Base-by-base conservation (phyloP, 92 coral and sea anemone species). In the Phenganax marumi region DNA sequence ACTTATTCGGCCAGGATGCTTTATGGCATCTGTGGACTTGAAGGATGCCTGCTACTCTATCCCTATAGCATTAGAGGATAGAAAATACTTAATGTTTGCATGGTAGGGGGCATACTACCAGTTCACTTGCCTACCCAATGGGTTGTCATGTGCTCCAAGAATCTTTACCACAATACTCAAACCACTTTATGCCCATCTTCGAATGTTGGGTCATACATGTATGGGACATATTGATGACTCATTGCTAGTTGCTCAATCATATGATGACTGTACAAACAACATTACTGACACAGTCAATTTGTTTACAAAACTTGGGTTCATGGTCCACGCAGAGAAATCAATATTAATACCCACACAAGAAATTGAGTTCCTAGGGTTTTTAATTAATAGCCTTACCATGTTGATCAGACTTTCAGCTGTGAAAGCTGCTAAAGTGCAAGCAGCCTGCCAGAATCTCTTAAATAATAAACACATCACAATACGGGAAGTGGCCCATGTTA, bases 401-500 rank as follows among this genome's bases (percentile, higher is more conserved):
- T 12, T 16, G 11, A 66, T 66, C 13, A 8, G 68, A 23, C 68
- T 62, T 23, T 39, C 68, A 19, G 43, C 13, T 0, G 8, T 33
- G 6, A 62, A 62, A 33, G 65, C 87, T 22, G 16, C 47, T 12
- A 12, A 52, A 8, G 18, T 84, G 52, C 50, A 76, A 58, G 22
- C 23, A 6, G 62, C 55, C 55, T 82, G 90, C 77, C 68, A 39
- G 19, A 71, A 24, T 52, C 51, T 87, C 57, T 58, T 68, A 18
- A 25, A 10, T 17, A 10, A 8, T 9, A 7, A 77, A 7, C 13
- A 21, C 8, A 50, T 56, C 0, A 52, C 85, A 57, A 78, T 87
- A 33, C 83, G 88, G 39, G 83, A 73, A 19, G 79, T 78, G 14
- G 75, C 90, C 6, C 17, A 72, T n/a, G 84, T 61, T 25, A 56